phyloP scores from a whole-genome alignment of 2,888 invertebrate genomes.

The Heteropelma amictum region DNA sequence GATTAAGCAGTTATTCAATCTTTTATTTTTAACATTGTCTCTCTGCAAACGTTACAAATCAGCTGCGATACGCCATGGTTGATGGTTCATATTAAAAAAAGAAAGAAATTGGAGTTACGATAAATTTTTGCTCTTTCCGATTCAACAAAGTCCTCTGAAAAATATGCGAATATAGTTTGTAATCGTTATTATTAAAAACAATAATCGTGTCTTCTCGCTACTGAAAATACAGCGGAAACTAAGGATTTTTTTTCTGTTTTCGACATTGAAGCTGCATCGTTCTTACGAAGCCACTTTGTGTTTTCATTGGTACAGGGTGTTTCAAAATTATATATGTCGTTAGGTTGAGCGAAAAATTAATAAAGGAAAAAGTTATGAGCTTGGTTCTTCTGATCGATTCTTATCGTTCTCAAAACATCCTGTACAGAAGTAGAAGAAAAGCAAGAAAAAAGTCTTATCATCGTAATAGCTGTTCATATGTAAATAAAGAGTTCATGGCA shows the following conservation, averaged over 20 bases:
- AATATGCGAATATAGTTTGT: too few relatives aligned
- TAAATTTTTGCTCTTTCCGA: too few relatives aligned
- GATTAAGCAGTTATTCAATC: slow-evolving; percentile 55
- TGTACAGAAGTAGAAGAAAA: slow-evolving; percentile 37
- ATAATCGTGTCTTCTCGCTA: too few relatives aligned
- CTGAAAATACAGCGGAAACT: too few relatives aligned
- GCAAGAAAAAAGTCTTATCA: slow-evolving; percentile 59
- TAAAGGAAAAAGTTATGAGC: too few relatives aligned
- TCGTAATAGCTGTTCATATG: slow-evolving; percentile 73
- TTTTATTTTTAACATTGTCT: slow-evolving; percentile 34
- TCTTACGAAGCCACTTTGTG: slow-evolving; percentile 52
- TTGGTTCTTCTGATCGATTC: too few relatives aligned
- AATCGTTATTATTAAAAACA: too few relatives aligned
- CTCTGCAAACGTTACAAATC: slow-evolving; percentile 59
- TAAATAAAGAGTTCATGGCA: slow-evolving; percentile 63
- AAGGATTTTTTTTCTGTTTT: too few relatives aligned
- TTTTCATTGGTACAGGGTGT: slow-evolving; percentile 56
- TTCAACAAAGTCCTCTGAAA: too few relatives aligned
- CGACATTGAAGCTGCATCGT: too few relatives aligned
- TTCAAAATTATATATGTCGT: slow-evolving; percentile 55
- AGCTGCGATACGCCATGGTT: slow-evolving; percentile 55
- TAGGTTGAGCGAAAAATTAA: not conserved
- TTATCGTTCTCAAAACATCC: slow-evolving; percentile 43
- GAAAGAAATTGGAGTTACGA: too few relatives aligned
- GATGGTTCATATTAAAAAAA: slow-evolving; percentile 56